Base-by-base conservation (phyloP, 2,888 invertebrate species). In the Poecilus cupreus region DNA sequence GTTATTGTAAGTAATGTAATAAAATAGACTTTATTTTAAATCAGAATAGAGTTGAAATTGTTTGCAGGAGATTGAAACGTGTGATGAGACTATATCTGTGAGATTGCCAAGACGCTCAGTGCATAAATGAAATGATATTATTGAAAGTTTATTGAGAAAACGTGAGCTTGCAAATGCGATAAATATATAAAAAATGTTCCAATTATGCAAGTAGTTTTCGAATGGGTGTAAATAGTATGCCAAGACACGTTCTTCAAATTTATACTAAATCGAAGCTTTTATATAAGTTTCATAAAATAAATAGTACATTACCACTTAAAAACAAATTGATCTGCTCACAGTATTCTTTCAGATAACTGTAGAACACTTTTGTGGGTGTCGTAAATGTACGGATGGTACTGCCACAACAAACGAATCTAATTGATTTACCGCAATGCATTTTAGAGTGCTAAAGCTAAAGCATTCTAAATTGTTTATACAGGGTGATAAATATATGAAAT, bases 101-200 rank as follows among this genome's bases (percentile, higher is more conserved):
- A 54, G 54, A 54, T 54, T 54, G 54, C 54, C 54, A 54, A 54
- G 60, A 24, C 24, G 24, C 22, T 60, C 60, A 60, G 13, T 60
- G 60, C 26, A 60, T 26, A 26, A 26, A 60, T 60, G 24, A 26
- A 60, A 60, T 60, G 13, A 60, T 60, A 26, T 60, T 60, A 60
- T 60, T 26, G 26, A 60, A 60, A 60, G 24, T 60, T 57, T 60
- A 60, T 60, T 60, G 26, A 26, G 26, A n/a, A 60, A 60, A 60
- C 60, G 60, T 60, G 26, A 60, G 11, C 3, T 24, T 26, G 60
- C 60, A 60, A 60, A 26, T 60, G 24, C 26, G 26, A 60, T 26
- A 60, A 60, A 60, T 26, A 60, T n/a, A 26, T 4, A 32, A 26
- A 60, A 26, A 60, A 60, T 20, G 13, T 49, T 10, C 49, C 49